Conservation (phyloP, 2,888 invertebrate genomes). For the Limnephilus auricula region DNA sequence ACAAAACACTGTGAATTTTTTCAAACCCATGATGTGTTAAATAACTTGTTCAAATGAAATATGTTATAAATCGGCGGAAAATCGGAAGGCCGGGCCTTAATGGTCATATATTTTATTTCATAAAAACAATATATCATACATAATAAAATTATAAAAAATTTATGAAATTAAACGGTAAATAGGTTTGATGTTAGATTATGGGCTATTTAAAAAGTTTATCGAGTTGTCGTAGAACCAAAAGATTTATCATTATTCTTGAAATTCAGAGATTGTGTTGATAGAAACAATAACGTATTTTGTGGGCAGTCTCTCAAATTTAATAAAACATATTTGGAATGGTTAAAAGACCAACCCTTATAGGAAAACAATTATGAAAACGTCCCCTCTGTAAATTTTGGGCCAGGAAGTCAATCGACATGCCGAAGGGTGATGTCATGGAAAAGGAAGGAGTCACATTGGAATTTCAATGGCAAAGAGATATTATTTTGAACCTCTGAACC, state of each 20-base stretch:
- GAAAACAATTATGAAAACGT: not conserved
- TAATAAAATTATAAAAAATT: no score
- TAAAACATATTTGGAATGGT: not conserved
- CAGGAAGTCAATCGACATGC: not conserved
- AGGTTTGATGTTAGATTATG: no score
- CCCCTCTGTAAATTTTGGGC: not conserved
- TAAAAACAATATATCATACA: no score
- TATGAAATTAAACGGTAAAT: no score
- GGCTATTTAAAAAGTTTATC: no score
- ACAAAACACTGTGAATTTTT: no score
- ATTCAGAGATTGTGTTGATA: not conserved
- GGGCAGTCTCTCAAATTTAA: not conserved
- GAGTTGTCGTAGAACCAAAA: no score
- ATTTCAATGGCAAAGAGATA: not conserved
- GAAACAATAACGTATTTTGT: not conserved
- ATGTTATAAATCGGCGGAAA: no score
- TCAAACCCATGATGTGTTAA: no score
- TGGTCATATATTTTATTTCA: no score
- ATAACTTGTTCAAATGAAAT: no score
- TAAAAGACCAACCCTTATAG: not conserved
- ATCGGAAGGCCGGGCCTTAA: no score
- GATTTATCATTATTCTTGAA: not conserved
- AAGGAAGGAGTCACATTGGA: not conserved
- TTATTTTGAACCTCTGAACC: not conserved
- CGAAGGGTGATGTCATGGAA: not conserved